Evolutionary conservation across 2,888 invertebrate species (phyloP), one percentile per base, ranked within the genome.

Genomic region (Vandiemenella viatica): DNA sequence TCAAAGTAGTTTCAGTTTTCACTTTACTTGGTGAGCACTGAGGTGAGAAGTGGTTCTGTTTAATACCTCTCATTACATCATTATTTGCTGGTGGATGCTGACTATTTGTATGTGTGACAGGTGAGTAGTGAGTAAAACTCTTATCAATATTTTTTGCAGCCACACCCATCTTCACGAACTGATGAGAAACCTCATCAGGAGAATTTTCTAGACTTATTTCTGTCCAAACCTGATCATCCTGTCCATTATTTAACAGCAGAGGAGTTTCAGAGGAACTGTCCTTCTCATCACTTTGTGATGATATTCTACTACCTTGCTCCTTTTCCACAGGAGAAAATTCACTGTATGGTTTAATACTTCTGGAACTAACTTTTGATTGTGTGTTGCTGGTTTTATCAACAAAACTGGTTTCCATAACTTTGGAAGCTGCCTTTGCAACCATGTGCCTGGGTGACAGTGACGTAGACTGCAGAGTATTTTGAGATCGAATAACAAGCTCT

Each of bases 151-250:
- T 15, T 13, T 41, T 42, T n/a, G 41, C 38, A 6, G 49, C 48
- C 16, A 26, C 43, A 7, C 53, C 54, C 52, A 54, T 49, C 41
- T 50, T 52, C 8, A 50, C 52, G 40, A 54, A 54, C 23, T 49
- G 43, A 18, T 43, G 45, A 7, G 40, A 22, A 6, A 43, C 20
- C 26, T 54, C 50, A 17, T 54, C 54, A 21, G 54, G 54, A 1
- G 79, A 80, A 61, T 76, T 77, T 53, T 79, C 79, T 58, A 82
- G 65, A 63, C 79, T 80, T 48, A 81, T 80, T 64, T 81, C 81
- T 1, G 80, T 81, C 81, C 81, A 82, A 50, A 79, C 79, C 57
- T 53, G 51, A 21, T 79, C 79, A 1, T 69, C 69, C 3, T 46
- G 46, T 20, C 46, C 47, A 18, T 52, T 47, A 6, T 40, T 18